Evolutionary conservation across 2,113 vertebrate species (phyloP).

Genomic region (Aramus guarauna): DNA sequence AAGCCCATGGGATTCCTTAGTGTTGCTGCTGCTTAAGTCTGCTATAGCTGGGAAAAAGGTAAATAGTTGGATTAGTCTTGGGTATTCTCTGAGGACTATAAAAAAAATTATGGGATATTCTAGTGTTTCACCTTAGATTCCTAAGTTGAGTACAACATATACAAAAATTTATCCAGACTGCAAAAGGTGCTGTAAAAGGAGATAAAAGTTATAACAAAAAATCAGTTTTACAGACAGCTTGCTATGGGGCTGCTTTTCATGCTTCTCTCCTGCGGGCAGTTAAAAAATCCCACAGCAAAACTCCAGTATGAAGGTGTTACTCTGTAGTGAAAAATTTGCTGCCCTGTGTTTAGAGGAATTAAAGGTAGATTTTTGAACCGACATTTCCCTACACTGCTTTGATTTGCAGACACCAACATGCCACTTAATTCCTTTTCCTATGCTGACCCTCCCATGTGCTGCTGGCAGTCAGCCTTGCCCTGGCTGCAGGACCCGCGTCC

Average conservation of each 20-base stretch:
- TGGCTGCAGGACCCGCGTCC: accelerated
- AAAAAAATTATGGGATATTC: background rate
- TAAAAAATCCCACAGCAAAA: background rate
- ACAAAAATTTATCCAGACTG: background rate
- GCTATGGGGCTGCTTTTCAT: background rate
- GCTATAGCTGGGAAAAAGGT: background rate
- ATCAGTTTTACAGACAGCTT: background rate
- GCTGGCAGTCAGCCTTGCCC: background rate
- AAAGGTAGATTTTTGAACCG: background rate
- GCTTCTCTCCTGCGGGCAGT: background rate
- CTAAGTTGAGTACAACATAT: background rate
- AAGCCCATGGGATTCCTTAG: background rate
- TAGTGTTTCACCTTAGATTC: background rate
- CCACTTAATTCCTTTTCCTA: background rate
- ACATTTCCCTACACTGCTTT: background rate
- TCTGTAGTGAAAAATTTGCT: background rate
- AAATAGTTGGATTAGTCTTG: background rate
- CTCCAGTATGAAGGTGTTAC: background rate
- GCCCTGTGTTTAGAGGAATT: background rate
- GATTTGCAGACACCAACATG: background rate
- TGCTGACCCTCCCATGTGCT: accelerated
- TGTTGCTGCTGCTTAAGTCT: background rate
- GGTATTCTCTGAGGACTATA: background rate
- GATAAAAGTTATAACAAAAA: background rate
- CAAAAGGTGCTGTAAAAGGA: background rate